Percentiles rank a stretch among this genome's conserved stretches.
phyloP scores from a whole-genome alignment of 2,888 invertebrate species.

The Netelia virgata region DNA sequence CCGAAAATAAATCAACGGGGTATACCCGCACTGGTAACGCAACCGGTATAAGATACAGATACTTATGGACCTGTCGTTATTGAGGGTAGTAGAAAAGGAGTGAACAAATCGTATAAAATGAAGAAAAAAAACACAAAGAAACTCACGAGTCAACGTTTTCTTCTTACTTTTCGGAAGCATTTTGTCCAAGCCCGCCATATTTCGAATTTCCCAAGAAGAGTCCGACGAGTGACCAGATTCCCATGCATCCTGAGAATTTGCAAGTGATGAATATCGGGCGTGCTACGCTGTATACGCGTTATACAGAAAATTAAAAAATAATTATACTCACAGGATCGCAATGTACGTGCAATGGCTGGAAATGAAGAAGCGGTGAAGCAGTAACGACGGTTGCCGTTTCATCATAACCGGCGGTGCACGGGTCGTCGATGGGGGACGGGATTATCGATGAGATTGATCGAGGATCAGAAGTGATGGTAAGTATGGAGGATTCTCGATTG shows the following conservation, averaged over 20 bases:
- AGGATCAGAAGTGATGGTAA: background rate
- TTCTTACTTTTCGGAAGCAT: slow-evolving; percentile 83
- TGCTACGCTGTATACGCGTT: background rate
- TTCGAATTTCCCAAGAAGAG: slow-evolving; percentile 85
- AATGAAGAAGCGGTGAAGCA: slow-evolving; percentile 40
- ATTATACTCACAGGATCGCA: slow-evolving; percentile 87
- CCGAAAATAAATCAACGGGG: background rate
- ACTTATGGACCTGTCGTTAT: no score
- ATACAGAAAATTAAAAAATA: background rate
- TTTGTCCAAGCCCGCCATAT: slow-evolving; percentile 88
- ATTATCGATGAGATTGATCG: background rate
- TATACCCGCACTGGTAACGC: background rate
- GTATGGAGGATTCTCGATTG: background rate
- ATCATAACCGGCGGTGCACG: background rate
- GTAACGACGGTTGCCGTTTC: slow-evolving; percentile 71
- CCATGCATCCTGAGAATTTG: slow-evolving; percentile 87
- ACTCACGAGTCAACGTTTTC: slow-evolving; percentile 74
- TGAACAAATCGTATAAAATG: no score
- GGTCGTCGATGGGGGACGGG: no score
- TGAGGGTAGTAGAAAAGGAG: no score
- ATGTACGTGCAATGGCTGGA: slow-evolving; percentile 87
- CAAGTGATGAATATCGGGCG: background rate
- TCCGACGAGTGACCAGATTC: slow-evolving; percentile 83
- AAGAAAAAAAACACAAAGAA: background rate
- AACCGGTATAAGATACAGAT: background rate